Evolutionary conservation across 2,888 invertebrate genomes (phyloP), one percentile per base, ranked within the genome.

Genomic region (Autographa pulchrina): DNA sequence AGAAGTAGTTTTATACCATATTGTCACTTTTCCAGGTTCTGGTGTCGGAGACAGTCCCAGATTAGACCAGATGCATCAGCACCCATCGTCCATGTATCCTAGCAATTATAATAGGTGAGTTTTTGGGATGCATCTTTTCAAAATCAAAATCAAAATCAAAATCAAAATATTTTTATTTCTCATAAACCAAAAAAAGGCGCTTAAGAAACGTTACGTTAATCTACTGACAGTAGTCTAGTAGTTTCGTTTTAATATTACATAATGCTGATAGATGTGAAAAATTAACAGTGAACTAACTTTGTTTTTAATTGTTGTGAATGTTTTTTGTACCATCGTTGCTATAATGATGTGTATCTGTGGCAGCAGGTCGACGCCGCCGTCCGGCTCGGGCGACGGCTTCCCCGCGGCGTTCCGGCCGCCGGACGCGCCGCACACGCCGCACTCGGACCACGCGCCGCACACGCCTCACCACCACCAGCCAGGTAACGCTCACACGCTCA

Each of bases 81-180:
- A 95, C 83, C 91, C 93, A 81, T 89, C 77, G 63, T 78, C 93
- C 87, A 94, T 96, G 93, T 96, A 95, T 82, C 93, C 94, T 80
- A 93, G 89, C 87, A 94, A 94, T 85, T 96, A 90, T 79, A 94
- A 92, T 89, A 93, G 96, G 96, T 95, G n/a, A 84, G 75, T 62
- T 0, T n/a, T 6, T 7, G 0, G n/a, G 16, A 25, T 16, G 0
- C 7, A 16, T 5, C 8, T 25, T 54, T 25, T n/a, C n/a, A n/a
- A n/a, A n/a, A n/a, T n/a, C n/a, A n/a, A n/a, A n/a, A n/a, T n/a
- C n/a, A n/a, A n/a, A n/a, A n/a, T n/a, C n/a, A n/a, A n/a, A n/a
- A n/a, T n/a, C n/a, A n/a, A n/a, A n/a, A n/a, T n/a, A n/a, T n/a
- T n/a, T n/a, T n/a, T n/a, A n/a, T n/a, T n/a, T n/a, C n/a, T n/a